phyloP scores from a whole-genome alignment of 2,888 invertebrate species.

The Amiota mariae region DNA sequence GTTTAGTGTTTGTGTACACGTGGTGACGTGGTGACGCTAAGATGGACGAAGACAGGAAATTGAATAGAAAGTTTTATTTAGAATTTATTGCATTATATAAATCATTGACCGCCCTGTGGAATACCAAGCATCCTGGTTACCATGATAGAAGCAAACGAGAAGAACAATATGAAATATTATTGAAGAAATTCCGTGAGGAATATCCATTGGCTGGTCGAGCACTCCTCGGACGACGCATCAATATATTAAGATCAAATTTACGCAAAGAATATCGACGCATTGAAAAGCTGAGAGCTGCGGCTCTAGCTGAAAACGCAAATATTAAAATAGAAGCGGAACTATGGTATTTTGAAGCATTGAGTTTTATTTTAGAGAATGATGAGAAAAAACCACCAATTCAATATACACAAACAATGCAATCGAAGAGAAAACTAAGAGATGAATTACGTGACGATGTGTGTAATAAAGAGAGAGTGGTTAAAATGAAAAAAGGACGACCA shows the following conservation, averaged over 20 bases:
- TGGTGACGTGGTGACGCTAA: neutral
- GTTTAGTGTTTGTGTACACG: neutral
- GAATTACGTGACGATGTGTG: too few species aligned
- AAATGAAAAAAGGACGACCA: too few species aligned
- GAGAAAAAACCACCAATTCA: too few species aligned
- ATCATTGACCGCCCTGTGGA: neutral
- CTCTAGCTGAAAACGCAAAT: neutral
- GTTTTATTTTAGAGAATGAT: too few species aligned
- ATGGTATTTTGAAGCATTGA: conserved; percentile 1
- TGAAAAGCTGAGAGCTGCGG: neutral
- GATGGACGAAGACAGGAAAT: neutral
- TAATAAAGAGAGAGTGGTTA: too few species aligned
- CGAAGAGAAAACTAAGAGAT: too few species aligned
- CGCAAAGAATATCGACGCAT: neutral
- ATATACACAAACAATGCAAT: too few species aligned
- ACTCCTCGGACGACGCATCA: neutral
- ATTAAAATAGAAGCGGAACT: neutral
- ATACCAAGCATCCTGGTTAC: neutral
- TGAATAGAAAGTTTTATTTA: neutral
- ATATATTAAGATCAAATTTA: neutral
- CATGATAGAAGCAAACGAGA: neutral
- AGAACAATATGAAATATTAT: neutral
- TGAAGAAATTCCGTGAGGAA: neutral
- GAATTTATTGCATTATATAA: neutral
- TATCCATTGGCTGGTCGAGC: neutral